Evolutionary conservation across 2,888 invertebrate genomes (phyloP).

Genomic region (Agrilus biguttatus): DNA sequence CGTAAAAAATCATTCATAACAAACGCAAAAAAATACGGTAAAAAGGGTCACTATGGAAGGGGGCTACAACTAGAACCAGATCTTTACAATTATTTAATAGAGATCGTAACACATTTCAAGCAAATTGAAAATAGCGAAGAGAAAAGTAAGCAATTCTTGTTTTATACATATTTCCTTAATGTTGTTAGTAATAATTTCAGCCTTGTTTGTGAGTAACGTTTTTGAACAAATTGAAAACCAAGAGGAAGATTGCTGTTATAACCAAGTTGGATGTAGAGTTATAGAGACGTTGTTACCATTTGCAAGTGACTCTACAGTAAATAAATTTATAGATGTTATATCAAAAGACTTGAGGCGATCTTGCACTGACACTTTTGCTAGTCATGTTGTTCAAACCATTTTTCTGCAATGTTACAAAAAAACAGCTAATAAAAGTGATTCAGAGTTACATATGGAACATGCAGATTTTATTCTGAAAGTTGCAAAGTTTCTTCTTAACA

Average conservation of each 20-base stretch:
- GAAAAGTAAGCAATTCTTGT: slow-evolving; percentile 38
- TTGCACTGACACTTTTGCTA: slow-evolving; percentile 62
- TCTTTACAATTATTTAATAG: slow-evolving; percentile 62
- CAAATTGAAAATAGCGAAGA: slow-evolving; percentile 56
- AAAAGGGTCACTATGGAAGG: slow-evolving; percentile 56
- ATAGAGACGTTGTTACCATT: slow-evolving; percentile 62
- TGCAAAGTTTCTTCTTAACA: slow-evolving; percentile 64
- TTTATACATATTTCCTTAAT: background rate
- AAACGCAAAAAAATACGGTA: slow-evolving; percentile 64
- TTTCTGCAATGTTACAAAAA: slow-evolving; percentile 43
- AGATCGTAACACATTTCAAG: slow-evolving; percentile 56
- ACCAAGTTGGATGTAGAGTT: slow-evolving; percentile 67
- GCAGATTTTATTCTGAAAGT: slow-evolving; percentile 53
- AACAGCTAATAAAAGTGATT: slow-evolving; percentile 16
- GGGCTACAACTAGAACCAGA: slow-evolving; percentile 58
- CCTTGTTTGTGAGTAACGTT: slow-evolving; percentile 57
- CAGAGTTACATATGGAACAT: slow-evolving; percentile 31
- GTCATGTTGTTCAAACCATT: slow-evolving; percentile 64
- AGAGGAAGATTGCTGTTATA: slow-evolving; percentile 59
- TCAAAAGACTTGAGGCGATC: slow-evolving; percentile 51
- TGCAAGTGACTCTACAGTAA: slow-evolving; percentile 45
- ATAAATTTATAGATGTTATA: slow-evolving; percentile 47
- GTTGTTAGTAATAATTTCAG: slow-evolving; percentile 28
- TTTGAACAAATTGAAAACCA: slow-evolving; percentile 54
- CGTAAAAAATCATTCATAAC: slow-evolving; percentile 51